Evolutionary conservation across 2,888 invertebrate genomes (phyloP).

Genomic region (Caenorhabditis doughertyi): DNA sequence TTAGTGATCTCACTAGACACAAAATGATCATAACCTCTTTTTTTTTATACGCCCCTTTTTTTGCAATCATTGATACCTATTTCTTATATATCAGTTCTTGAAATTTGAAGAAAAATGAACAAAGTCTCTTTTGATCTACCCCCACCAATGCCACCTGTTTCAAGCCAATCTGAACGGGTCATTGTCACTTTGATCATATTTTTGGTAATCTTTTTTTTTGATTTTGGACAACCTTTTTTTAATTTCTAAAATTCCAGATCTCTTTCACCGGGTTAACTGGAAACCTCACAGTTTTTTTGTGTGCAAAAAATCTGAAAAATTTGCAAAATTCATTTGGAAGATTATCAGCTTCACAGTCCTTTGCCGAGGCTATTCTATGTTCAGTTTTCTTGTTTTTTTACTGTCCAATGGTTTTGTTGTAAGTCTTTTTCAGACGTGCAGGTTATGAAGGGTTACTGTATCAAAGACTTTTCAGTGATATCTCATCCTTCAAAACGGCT

Average conservation of each 20-base stretch:
- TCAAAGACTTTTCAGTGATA: constrained; percentile 46
- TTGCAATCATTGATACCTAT: too few species aligned
- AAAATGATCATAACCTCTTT: too few species aligned
- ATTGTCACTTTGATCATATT: neutral
- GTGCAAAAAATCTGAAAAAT: constrained; percentile 56
- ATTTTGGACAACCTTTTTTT: neutral
- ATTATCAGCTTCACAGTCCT: constrained; percentile 65
- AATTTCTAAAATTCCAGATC: constrained; percentile 28
- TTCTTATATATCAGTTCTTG: too few species aligned
- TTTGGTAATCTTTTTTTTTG: neutral
- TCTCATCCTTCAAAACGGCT: constrained; percentile 35
- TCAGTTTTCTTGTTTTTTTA: constrained; percentile 67
- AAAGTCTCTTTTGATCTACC: too few species aligned
- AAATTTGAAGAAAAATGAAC: too few species aligned
- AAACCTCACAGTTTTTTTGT: constrained; percentile 51
- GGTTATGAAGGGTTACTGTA: neutral
- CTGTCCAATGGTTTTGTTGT: constrained; percentile 67
- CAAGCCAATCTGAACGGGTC: neutral
- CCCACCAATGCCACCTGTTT: too few species aligned
- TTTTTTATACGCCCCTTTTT: too few species aligned
- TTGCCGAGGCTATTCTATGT: constrained; percentile 65
- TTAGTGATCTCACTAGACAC: too few species aligned
- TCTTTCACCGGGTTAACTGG: constrained; percentile 42
- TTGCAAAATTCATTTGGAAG: constrained; percentile 70
- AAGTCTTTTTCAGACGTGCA: constrained; percentile 8